These are phyloP conservation scores for Blera fallax DNA, from an alignment of 2,888 invertebrate species.

Conservation along the genomic window DNA sequence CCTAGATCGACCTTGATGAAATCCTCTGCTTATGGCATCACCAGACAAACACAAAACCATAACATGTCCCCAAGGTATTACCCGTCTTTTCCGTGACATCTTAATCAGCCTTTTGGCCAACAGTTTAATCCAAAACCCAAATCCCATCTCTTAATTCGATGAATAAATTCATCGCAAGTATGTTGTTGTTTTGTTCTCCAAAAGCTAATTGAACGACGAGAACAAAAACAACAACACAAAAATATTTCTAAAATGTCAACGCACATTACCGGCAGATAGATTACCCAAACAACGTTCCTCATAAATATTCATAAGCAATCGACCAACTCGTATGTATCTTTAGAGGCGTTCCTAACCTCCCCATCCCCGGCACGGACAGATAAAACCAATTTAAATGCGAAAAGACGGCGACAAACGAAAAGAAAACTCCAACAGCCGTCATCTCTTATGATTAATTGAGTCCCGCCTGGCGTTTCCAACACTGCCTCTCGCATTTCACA, in stretches of 20 bases:
- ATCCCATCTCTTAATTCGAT: conserved; percentile 4
- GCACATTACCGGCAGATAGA: conserved; percentile 46
- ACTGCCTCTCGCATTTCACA: conserved; percentile 9
- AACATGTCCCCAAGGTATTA: conserved; percentile 3
- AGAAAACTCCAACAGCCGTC: conserved; percentile 12
- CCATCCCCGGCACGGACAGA: not conserved
- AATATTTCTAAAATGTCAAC: conserved; percentile 48
- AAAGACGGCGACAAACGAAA: conserved; percentile 19
- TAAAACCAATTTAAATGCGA: conserved; percentile 39
- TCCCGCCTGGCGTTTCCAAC: conserved; percentile 45
- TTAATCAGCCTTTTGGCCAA: conserved; percentile 33
- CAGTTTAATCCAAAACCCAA: not conserved
- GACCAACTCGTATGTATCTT: conserved; percentile 4
- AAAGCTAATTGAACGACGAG: not conserved
- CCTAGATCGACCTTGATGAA: not conserved
- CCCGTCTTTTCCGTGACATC: conserved; percentile 21
- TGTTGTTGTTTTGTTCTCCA: not conserved
- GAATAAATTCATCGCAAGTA: conserved; percentile 31
- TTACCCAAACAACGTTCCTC: conserved; percentile 44
- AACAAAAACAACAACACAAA: not conserved
- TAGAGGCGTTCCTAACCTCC: not conserved
- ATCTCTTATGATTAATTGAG: conserved; percentile 61
- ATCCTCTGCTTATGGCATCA: not conserved
- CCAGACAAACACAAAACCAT: not conserved
- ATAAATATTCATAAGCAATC: conserved; percentile 62